A percentile compares a stretch with the other conserved stretches of the same genome.
Evolutionary conservation across 2,888 invertebrate species (phyloP).

Genomic region (Pyrocoelia pectoralis): DNA sequence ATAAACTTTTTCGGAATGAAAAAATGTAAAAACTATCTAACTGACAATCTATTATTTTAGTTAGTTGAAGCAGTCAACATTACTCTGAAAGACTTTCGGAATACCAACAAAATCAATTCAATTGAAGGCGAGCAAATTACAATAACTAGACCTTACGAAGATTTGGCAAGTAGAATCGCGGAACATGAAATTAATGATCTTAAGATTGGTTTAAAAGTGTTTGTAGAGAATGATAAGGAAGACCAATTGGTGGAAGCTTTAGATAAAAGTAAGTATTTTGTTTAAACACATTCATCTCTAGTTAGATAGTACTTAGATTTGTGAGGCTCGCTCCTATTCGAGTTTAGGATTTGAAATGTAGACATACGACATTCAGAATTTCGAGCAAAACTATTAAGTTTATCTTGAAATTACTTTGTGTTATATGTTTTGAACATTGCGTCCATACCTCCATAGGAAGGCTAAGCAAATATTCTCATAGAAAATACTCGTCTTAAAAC

Average conservation of each 20-base stretch:
- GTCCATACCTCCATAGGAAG: too few relatives aligned
- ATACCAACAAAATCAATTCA: slow-evolving; percentile 44
- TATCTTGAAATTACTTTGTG: too few relatives aligned
- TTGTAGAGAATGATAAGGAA: slow-evolving; percentile 75
- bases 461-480: too few relatives aligned
- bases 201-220: slow-evolving; percentile 88
- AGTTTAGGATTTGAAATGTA: too few relatives aligned
- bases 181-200: slow-evolving; percentile 78
- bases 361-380: too few relatives aligned
- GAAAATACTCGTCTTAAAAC: too few relatives aligned
- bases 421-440: too few relatives aligned
- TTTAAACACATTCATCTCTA: not conserved
- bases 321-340: too few relatives aligned
- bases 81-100: slow-evolving; percentile 62
- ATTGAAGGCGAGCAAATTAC: slow-evolving; percentile 60
- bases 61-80: slow-evolving; percentile 70
- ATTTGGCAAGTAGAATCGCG: slow-evolving; percentile 69
- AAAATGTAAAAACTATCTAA: too few relatives aligned
- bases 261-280: slow-evolving; percentile 67
- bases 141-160: slow-evolving; percentile 68
- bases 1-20: too few relatives aligned
- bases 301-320: too few relatives aligned
- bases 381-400: too few relatives aligned
- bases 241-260: slow-evolving; percentile 75
- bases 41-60: slow-evolving; percentile 54